Evolutionary conservation across 2,888 invertebrate species (phyloP), one percentile per base, ranked within the genome.

Genomic region (Melanargia galathea): DNA sequence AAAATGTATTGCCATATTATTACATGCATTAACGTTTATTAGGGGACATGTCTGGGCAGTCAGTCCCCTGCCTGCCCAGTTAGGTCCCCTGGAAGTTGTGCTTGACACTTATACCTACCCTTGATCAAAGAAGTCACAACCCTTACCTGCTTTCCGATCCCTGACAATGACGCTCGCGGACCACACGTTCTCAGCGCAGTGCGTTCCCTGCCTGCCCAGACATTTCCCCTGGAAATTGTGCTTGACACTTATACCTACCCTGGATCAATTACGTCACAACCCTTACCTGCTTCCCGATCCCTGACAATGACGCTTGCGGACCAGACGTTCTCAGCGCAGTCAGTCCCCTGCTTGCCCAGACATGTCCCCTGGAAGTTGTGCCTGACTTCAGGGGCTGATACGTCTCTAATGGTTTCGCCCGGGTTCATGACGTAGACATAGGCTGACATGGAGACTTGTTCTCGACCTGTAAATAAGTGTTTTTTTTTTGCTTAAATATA

Each of bases 271-370:
- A 13, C 1, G 3, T 24, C 22, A 46, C 8, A 22, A 20, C 26
- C 20, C 40, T 22, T 7, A 94, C 94, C 96, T 73, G 94, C 93
- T 52, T 92, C 88, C 65, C 87, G 83, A 75, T 96, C 96, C 74
- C 94, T 93, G 0, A 94, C 94, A 0, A 92, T 91, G 16, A 96
- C 84, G 63, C 95, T 94, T 1, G 95, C 87, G 6, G 93, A 94
- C 96, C 96, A 97, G 45, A 92, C 87, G 57, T 93, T 92, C 70
- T 93, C 93, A 0, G 92, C 89, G 76, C 96, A 96, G 59, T 93
- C 92, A 2, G 87, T 82, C 0, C 85, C 88, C 58, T 86, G 80
- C 55, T 89, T 86, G 0, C 93, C 92, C 5, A 93, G 88, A 71
- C 95, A 95, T 63, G 94, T 92, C 16, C 93, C 94, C 66, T 94